Conservation (phyloP, 2,888 invertebrate species). For the Tenthredo scrophulariae region DNA sequence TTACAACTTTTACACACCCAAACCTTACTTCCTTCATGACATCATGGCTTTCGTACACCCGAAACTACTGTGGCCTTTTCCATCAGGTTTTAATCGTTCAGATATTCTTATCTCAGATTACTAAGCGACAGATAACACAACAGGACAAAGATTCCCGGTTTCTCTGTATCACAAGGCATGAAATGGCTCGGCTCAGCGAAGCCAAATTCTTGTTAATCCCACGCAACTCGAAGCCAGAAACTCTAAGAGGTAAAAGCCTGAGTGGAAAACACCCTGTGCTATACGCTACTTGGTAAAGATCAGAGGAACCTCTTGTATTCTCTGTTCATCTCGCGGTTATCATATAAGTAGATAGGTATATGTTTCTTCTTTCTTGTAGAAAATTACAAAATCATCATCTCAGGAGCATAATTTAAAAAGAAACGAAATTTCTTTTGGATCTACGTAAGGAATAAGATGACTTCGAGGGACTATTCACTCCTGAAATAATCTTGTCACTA, state of each 20-base stretch:
- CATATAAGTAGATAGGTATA: background rate
- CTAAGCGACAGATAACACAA: background rate
- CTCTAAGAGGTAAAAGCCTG: background rate
- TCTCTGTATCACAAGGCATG: background rate
- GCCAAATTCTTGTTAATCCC: slow-evolving; percentile 18
- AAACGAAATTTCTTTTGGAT: background rate
- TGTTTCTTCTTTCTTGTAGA: background rate
- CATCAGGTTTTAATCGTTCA: background rate
- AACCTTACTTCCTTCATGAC: background rate
- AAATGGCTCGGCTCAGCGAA: background rate
- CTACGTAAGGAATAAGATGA: background rate
- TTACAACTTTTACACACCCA: background rate
- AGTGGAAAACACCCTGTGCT: slow-evolving; percentile 13
- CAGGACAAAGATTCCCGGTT: slow-evolving; percentile 15
- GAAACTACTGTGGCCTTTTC: background rate
- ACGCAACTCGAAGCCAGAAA: background rate
- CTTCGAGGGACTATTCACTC: too few relatives aligned
- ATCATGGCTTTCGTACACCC: too few relatives aligned
- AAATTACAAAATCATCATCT: background rate
- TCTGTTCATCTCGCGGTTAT: background rate
- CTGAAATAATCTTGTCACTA: too few relatives aligned
- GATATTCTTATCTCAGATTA: background rate
- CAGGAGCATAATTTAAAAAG: background rate
- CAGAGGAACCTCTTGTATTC: background rate
- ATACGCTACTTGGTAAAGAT: background rate